Evolutionary conservation across 2,888 invertebrate genomes (phyloP), one percentile per base, ranked within the genome.

Genomic region (Leptinotarsa haldemani): DNA sequence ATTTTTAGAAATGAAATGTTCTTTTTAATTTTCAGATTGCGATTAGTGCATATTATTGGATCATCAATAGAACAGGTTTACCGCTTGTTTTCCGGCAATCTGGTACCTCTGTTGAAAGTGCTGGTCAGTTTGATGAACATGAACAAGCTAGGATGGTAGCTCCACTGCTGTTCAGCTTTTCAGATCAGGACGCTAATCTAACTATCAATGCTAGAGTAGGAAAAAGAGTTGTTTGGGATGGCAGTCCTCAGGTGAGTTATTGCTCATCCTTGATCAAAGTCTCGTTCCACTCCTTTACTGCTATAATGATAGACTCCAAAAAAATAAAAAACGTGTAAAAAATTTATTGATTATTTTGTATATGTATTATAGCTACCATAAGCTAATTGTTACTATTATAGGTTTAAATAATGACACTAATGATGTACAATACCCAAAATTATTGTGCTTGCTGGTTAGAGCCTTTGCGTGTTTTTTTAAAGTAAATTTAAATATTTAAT

Each of bases 41-140:
- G 22, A 90, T 98, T 40, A 94, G 93, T 66, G 94, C 95, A 3
- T 94, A 96, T 3, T 97, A 94, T 88, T 99, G 98, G 98, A 92
- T 99, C 79, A 93, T 99, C 74, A 99, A 99, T 89, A 95, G 95
- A 87, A 95, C 97, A 7, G 98, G 98, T 0, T 89, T 99, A 76
- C 98, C 99, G n/a, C 89, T 99, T 75, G 94, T 99, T 70, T 97
- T 98, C 71, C 93, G 94, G 80, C 98, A 98, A 88, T 97, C 96
- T 86, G 95, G 95, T 0, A 92, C 93, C 16, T 90, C 91, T 15
- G 85, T 88, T 40, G 94, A 93, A 82, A 93, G 94, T 77, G 94
- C 95, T 9, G 98, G 98, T 2, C 98, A 98, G 88, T 95, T 94
- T 86, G 93, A 93, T 73, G 99, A 99, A 87, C 97, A 99, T 86